Percentiles rank a stretch among this genome's conserved stretches.
These are phyloP conservation scores for Pogonocichla stellata DNA, from an alignment of 2,113 vertebrate species.

Conservation along the genomic window DNA sequence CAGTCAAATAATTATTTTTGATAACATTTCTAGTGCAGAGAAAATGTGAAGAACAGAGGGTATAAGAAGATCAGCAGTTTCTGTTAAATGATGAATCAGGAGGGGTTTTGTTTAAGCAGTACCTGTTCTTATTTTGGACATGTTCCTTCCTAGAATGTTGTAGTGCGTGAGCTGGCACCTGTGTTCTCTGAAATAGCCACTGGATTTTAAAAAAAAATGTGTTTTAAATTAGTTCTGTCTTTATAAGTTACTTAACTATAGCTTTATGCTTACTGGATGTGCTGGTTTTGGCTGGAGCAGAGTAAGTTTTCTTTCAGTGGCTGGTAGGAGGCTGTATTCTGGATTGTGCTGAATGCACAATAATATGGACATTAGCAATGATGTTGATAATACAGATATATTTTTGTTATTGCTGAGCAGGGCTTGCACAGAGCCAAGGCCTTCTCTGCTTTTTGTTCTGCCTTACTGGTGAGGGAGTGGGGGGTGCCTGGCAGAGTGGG, in stretches of 20 bases:
- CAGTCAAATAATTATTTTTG: not conserved
- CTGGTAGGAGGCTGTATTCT: not conserved
- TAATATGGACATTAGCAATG: too few species aligned
- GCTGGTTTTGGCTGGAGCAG: not conserved
- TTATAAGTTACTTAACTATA: not conserved
- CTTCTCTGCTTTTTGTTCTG: not conserved
- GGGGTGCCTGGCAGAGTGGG: not conserved
- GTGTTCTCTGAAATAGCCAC: not conserved
- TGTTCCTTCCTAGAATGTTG: not conserved
- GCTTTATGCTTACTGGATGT: not conserved
- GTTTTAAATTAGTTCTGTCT: not conserved
- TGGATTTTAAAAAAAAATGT: not conserved
- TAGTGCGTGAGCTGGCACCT: not conserved
- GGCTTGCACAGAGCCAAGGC: not conserved
- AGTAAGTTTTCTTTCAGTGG: not conserved
- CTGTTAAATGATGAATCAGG: not conserved
- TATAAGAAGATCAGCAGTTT: not conserved
- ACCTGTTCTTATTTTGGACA: not conserved
- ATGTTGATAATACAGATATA: not conserved
- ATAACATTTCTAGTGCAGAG: not conserved
- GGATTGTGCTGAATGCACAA: not conserved
- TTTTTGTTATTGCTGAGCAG: not conserved
- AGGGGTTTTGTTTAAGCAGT: not conserved
- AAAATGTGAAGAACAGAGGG: not conserved
- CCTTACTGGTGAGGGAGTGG: not conserved